Conservation (phyloP, 2,888 invertebrate species). For the Dione vanillae region DNA sequence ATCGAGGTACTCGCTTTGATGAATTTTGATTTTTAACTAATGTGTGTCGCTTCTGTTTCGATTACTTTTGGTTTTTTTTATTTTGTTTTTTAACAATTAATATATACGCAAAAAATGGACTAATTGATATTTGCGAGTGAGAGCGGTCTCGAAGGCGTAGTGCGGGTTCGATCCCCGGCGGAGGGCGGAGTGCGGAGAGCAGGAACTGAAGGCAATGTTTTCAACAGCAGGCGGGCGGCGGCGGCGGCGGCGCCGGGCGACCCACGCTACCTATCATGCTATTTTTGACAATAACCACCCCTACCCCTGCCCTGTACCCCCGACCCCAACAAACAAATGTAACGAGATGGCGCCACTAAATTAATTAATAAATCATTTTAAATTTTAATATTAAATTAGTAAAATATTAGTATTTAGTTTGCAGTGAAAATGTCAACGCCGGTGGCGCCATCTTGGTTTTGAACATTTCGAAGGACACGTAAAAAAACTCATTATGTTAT, state of each 20-base stretch:
- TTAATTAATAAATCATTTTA: too few relatives aligned
- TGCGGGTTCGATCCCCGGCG: not conserved
- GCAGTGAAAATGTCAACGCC: not conserved
- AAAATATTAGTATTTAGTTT: not conserved
- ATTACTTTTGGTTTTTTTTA: too few relatives aligned
- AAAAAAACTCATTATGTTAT: not conserved
- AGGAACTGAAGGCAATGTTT: conserved; percentile 34
- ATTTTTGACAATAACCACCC: conserved; percentile 13
- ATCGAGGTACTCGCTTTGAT: too few relatives aligned
- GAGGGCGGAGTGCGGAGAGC: not conserved
- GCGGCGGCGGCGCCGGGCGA: conserved; percentile 25
- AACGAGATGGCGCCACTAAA: not conserved
- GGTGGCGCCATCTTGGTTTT: conserved; percentile 1
- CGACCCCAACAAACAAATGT: not conserved
- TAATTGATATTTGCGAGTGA: too few relatives aligned
- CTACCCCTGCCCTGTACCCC: not conserved
- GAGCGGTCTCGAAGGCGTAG: not conserved
- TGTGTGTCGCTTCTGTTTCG: too few relatives aligned
- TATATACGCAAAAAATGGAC: too few relatives aligned
- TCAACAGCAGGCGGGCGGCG: conserved; percentile 26
- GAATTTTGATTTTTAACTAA: too few relatives aligned
- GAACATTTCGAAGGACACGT: not conserved
- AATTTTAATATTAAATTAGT: not conserved
- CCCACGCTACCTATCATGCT: conserved; percentile 12
- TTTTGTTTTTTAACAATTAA: too few relatives aligned